phyloP scores from a whole-genome alignment of 30 jellyfish, hydroid and myxozoan species.

The Nemopilema nomurai region DNA sequence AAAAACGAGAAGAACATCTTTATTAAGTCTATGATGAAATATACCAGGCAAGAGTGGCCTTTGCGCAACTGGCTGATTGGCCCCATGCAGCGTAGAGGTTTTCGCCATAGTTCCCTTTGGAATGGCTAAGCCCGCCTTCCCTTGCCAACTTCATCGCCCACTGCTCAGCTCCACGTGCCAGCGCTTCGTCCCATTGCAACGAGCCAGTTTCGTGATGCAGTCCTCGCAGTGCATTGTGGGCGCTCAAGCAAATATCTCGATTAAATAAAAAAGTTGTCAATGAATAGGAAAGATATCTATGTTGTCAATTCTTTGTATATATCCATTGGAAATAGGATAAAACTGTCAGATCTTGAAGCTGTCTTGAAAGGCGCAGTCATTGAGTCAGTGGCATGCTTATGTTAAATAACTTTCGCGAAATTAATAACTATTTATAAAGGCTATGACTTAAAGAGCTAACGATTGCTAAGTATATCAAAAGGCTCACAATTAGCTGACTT shows the following conservation, averaged over 20 bases:
- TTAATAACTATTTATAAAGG: no score
- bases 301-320: not conserved
- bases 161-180: slow-evolving; percentile 65
- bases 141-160: slow-evolving; percentile 68
- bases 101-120: slow-evolving; percentile 73
- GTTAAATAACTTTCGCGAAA: no score
- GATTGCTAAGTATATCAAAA: not conserved
- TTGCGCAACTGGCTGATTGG: slow-evolving; percentile 58
- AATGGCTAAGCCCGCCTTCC: slow-evolving; percentile 65
- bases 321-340: not conserved
- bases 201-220: slow-evolving; percentile 58
- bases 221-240: slow-evolving; percentile 75
- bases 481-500: not conserved
- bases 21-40: not conserved
- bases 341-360: no score
- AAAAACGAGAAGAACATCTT: not conserved
- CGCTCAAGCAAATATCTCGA: slow-evolving; percentile 66
- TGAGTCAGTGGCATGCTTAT: no score
- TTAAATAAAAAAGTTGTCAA: not conserved
- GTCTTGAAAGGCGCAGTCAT: no score
- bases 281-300: not conserved
- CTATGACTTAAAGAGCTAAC: not conserved
- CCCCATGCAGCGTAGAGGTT: slow-evolving; percentile 69
- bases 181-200: slow-evolving; percentile 67
- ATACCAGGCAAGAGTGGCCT: slow-evolving; percentile 68